Base-by-base conservation (phyloP, 2,113 vertebrate species). In the Mobula birostris region DNA sequence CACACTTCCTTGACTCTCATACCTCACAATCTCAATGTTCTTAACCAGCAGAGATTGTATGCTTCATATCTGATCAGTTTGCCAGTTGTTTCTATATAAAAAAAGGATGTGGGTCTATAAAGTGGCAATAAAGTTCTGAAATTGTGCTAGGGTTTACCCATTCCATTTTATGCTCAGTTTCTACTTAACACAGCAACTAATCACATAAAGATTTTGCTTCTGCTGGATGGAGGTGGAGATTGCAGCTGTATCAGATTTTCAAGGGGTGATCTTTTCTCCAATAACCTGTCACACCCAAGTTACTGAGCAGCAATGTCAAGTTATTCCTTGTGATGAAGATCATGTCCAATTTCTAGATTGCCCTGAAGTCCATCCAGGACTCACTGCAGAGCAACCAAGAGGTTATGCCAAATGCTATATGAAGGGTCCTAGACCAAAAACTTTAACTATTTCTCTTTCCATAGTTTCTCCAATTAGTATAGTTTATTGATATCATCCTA, bases 1-100 rank as follows among this genome's bases (percentile, higher is more conserved):
- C 74, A 56, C 7, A 3, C 95, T 94, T 82, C 94, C 94, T 94
- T n/a, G 32, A 74, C 68, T 48, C 82, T 40, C 88, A 36, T n/a
- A 91, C 66, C 66, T 70, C 63, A 21, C 90, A 48, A n/a, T 72
- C 66, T 93, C 90, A 63, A 8, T 91, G 32, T 5, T 32, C 36
- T 27, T 24, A 40, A 36, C 90, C 21, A 48, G 90, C 63, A 32
- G 61, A 90, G n/a, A 68, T 90, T 14, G 40, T 7, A 5, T 68
- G 85, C 61, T 90, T 90, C 61, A 90, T 17, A 90, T 9, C 61
- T 90, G 61, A 66, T 7, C 61, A 32, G n/a, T 32, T 15, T 7
- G 2, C 29, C 40, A 27, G 66, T 66, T 63, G 72, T n/a, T 63
- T 32, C 61, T 32, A 66, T 68, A 17, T 66, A 32, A 7, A 88